Percentiles rank a stretch among this genome's conserved stretches.
Conservation (phyloP, 2,113 vertebrate species). For the Malurus melanocephalus region DNA sequence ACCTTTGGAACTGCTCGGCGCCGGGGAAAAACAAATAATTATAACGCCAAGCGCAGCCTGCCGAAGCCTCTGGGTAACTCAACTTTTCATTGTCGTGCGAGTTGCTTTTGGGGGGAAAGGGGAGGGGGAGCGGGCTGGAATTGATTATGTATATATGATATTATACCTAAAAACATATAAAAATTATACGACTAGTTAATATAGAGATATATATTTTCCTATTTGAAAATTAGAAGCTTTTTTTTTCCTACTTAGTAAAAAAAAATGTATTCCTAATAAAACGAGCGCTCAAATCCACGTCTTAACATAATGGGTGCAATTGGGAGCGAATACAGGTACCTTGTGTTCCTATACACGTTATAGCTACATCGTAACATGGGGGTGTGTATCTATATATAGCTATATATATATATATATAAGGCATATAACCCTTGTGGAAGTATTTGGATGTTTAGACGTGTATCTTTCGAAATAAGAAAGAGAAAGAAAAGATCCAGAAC, state of each 20-base stretch:
- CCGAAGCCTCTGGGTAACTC: not conserved
- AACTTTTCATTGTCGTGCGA: slow-evolving; percentile 5
- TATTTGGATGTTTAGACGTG: not conserved
- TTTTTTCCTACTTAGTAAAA: not conserved
- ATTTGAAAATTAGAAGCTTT: not conserved
- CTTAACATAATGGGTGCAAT: not conserved
- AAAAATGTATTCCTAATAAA: not conserved
- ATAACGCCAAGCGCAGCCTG: not conserved
- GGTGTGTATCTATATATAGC: not conserved
- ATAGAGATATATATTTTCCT: not conserved
- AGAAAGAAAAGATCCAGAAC: slow-evolving; percentile 6
- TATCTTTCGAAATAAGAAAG: not conserved
- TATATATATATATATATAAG: not conserved
- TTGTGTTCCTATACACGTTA: not conserved
- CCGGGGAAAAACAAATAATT: slow-evolving; percentile 1
- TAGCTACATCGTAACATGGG: not conserved
- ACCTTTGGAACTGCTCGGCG: slow-evolving; percentile 13
- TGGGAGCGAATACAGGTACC: not conserved
- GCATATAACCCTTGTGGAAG: not conserved
- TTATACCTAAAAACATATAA: not conserved
- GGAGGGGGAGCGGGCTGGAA: not conserved
- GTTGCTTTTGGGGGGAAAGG: not conserved
- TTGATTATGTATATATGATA: not conserved
- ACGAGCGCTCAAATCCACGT: not conserved
- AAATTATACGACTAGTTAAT: not conserved